Evolutionary conservation across 2,113 vertebrate species (phyloP).

Genomic region (Paramormyrops kingsleyae): DNA sequence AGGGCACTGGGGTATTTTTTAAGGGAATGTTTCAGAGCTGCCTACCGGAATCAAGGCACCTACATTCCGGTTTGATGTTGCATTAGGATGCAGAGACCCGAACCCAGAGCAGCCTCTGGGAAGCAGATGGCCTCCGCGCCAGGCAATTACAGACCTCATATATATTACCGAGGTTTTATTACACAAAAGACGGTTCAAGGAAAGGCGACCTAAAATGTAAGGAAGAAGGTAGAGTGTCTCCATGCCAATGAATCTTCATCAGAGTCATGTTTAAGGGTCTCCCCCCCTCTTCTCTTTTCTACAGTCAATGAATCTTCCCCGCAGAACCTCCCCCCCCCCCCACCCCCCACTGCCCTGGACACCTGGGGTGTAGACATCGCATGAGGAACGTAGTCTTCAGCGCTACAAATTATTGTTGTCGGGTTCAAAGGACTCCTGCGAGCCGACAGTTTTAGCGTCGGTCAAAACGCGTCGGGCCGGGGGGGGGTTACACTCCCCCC

Average conservation of each 20-base stretch:
- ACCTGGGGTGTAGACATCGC: constrained; percentile 38
- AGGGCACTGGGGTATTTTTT: background rate
- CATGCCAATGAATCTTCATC: constrained; percentile 14
- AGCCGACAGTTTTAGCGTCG: constrained; percentile 10
- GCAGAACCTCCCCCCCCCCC: constrained; percentile 8
- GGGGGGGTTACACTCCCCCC: background rate
- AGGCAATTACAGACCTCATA: constrained; percentile 24
- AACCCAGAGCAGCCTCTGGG: constrained; percentile 31
- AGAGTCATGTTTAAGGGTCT: constrained; percentile 9
- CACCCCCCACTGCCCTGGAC: constrained; percentile 26
- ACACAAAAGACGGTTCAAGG: constrained; percentile 21
- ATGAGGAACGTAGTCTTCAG: background rate
- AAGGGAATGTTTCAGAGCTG: background rate
- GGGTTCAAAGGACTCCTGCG: constrained; percentile 16
- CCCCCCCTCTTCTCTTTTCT: background rate
- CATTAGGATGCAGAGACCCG: constrained; percentile 44
- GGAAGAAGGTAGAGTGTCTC: background rate
- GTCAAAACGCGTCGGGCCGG: background rate
- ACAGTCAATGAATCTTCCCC: constrained; percentile 22
- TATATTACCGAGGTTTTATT: constrained; percentile 23
- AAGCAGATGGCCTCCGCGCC: constrained; percentile 38
- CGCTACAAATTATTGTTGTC: background rate
- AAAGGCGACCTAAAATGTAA: constrained; percentile 18
- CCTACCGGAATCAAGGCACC: constrained; percentile 30
- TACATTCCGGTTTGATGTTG: constrained; percentile 32